These are phyloP conservation scores for Phalanger gymnotis DNA, from an alignment of 2,797 vertebrate species.

Conservation along the genomic window DNA sequence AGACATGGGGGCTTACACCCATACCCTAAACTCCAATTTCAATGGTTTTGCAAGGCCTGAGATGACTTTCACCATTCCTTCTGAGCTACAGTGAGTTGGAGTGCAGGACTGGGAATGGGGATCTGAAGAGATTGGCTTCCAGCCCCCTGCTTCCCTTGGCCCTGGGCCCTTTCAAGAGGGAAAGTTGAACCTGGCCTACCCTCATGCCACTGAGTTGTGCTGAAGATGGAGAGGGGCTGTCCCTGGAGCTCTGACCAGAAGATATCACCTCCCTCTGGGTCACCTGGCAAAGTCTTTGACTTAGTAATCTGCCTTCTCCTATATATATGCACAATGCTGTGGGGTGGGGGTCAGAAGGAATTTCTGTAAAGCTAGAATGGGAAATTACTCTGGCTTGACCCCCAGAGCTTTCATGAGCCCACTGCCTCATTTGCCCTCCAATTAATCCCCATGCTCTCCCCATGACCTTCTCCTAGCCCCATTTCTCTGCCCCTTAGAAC, in stretches of 20 bases:
- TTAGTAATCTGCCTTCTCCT: not conserved
- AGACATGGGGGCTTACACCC: constrained; percentile 1
- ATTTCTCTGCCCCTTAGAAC: not conserved
- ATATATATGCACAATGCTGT: not conserved
- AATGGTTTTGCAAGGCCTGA: constrained; percentile 39
- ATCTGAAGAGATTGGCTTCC: not conserved
- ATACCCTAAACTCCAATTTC: constrained; percentile 24
- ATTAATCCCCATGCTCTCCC: not conserved
- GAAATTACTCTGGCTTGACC: not conserved
- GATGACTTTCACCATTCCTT: not conserved
- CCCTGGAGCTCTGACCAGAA: not conserved
- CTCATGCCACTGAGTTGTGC: not conserved
- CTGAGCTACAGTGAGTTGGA: not conserved
- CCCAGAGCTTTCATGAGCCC: not conserved
- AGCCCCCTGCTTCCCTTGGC: not conserved
- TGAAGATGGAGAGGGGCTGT: not conserved
- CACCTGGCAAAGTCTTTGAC: not conserved
- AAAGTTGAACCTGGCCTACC: not conserved
- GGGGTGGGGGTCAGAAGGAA: not conserved
- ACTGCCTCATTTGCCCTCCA: not conserved
- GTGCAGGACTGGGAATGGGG: not conserved
- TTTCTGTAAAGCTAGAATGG: not conserved
- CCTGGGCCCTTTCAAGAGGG: not conserved
- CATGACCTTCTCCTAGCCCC: not conserved
- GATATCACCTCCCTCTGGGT: not conserved